These are phyloP conservation scores for Dryas iulia DNA, from an alignment of 1,140 invertebrate genomes.

Conservation along the genomic window DNA sequence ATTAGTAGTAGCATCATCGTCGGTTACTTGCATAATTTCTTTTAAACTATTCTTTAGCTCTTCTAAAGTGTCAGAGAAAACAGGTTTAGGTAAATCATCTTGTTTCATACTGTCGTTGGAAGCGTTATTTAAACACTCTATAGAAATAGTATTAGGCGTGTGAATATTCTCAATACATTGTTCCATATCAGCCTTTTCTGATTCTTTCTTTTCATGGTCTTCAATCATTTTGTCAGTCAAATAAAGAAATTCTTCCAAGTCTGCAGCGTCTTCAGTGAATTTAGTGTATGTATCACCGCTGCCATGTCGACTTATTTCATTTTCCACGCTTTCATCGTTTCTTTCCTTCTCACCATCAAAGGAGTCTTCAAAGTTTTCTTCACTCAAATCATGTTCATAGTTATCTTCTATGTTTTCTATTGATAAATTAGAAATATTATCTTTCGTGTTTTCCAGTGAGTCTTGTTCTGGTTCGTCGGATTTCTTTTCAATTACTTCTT, in stretches of 20 bases:
- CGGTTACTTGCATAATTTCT: slow-evolving; percentile 37
- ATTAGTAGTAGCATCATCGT: slow-evolving; percentile 5
- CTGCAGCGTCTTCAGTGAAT: slow-evolving; percentile 60
- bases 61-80: slow-evolving; percentile 58
- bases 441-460: slow-evolving; percentile 10
- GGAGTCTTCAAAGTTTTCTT: slow-evolving; percentile 49
- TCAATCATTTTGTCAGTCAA: slow-evolving; percentile 66
- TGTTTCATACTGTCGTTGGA: slow-evolving; percentile 14
- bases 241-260: slow-evolving; percentile 69
- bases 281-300: slow-evolving; percentile 75
- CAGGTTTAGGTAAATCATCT: slow-evolving; percentile 33
- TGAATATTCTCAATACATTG: slow-evolving; percentile 51
- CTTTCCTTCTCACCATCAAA: slow-evolving; percentile 40
- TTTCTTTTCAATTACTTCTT: slow-evolving; percentile 2
- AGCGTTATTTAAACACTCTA: slow-evolving; percentile 52
- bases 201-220: slow-evolving; percentile 35
- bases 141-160: slow-evolving; percentile 62
- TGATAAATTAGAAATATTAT: slow-evolving; percentile 34
- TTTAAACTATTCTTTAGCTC: slow-evolving; percentile 63
- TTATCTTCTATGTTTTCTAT: slow-evolving; percentile 53
- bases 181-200: slow-evolving; percentile 30
- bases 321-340: slow-evolving; percentile 34
- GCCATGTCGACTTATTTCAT: slow-evolving; percentile 51
- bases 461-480: background rate
- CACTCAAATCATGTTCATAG: slow-evolving; percentile 57